These are phyloP conservation scores for Argya squamiceps DNA, from an alignment of 2,797 vertebrate genomes.

Conservation along the genomic window DNA sequence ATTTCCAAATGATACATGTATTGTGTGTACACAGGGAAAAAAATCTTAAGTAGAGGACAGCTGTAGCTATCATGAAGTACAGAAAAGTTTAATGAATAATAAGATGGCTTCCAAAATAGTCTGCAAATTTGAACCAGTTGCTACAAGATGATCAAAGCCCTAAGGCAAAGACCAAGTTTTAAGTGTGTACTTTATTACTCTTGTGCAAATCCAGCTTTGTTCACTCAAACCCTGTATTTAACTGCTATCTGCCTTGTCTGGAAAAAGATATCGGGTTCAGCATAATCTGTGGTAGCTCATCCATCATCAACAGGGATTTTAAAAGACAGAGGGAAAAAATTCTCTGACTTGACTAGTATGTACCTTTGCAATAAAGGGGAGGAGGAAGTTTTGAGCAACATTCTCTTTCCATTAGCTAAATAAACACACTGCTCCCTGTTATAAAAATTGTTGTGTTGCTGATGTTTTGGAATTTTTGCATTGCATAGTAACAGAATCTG, in stretches of 20 bases:
- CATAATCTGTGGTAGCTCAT: not conserved
- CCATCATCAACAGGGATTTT: not conserved
- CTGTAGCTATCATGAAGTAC: not conserved
- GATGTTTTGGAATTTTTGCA: not conserved
- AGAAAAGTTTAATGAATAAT: not conserved
- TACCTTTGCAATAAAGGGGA: not conserved
- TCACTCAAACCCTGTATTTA: not conserved
- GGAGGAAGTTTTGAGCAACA: not conserved
- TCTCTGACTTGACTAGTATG: not conserved
- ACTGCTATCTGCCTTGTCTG: not conserved
- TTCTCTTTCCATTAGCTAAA: not conserved
- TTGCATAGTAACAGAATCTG: not conserved
- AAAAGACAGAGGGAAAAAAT: not conserved
- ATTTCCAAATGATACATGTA: not conserved
- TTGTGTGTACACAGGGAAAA: not conserved
- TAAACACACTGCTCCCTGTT: not conserved
- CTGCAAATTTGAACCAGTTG: constrained; percentile 5
- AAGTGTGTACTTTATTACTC: not conserved
- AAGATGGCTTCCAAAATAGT: not conserved
- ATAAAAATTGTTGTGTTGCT: not conserved
- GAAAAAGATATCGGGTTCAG: not conserved
- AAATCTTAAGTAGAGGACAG: not conserved
- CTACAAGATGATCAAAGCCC: not conserved
- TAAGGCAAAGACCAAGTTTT: not conserved
- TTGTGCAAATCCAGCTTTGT: not conserved